Evolutionary conservation across 2,113 vertebrate species (phyloP), one percentile per base, ranked within the genome.

Genomic region (Octodon degus): DNA sequence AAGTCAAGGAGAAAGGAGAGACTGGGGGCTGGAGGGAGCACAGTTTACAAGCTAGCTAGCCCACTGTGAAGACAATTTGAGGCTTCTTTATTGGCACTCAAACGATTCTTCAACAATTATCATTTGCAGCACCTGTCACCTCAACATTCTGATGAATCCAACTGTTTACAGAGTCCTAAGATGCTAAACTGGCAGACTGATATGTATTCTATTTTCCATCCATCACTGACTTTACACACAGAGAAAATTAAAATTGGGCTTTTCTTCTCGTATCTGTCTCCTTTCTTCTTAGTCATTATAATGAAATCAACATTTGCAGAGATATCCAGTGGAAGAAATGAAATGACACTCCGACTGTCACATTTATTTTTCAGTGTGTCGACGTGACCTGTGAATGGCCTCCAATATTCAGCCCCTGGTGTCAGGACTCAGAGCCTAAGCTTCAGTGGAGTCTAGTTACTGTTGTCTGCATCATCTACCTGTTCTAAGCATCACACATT

Each of bases 81-180:
- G 34, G 2, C 24, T 86, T 58, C 53, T 96, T 76, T 91, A 67
- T 55, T 77, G 43, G 43, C 47, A 87, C 40, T 72, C 47, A 84
- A 91, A 40, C 79, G 37, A 72, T n/a, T n/a, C 40, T 74, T 90
- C 92, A 58, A 77, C 95, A 92, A 13, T 84, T 94, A 79, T 86
- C 30, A 93, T 20, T 95, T 79, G 67, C 20, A 95, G 32, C 62
- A 95, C 89, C 40, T 84, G 74, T 83, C 91, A 96, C 74, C 62
- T 92, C 47, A 89, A 86, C 72, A 68, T 22, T 11, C 62, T 94
- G 83, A 97, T 70, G 88, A 84, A 91, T 12, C 86, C 32, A 86
- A 81, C 84, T 85, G 82, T 86, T 94, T 58, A 89, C 4, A 94
- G 86, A 87, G 62, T 37, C 47, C 25, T 81, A 17, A 65, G 65